Conservation (phyloP, 2,797 vertebrate genomes). For the Microhierax caerulescens region DNA sequence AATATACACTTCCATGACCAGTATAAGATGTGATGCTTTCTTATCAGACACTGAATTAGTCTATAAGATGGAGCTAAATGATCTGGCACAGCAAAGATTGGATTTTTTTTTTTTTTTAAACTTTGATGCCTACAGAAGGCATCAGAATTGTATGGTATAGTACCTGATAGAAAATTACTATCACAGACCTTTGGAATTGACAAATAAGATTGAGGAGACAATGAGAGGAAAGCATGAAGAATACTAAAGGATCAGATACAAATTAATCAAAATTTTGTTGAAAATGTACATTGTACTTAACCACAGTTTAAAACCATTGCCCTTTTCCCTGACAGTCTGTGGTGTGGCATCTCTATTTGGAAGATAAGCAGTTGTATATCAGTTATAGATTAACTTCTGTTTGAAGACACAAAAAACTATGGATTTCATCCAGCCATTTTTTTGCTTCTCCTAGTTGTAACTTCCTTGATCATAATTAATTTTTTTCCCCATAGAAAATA, state of each 20-base stretch:
- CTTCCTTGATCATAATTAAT: not conserved
- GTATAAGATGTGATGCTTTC: not conserved
- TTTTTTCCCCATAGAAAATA: not conserved
- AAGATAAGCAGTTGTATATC: not conserved
- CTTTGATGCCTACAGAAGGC: not conserved
- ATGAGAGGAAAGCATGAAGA: not conserved
- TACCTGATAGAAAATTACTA: not conserved
- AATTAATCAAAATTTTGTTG: not conserved
- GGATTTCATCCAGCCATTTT: not conserved
- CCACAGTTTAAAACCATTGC: not conserved
- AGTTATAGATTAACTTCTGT: not conserved
- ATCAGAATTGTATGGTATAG: not conserved
- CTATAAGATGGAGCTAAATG: not conserved
- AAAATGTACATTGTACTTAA: not conserved
- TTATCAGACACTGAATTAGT: not conserved
- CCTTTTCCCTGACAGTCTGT: not conserved
- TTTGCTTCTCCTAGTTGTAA: not conserved
- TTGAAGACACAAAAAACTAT: not conserved
- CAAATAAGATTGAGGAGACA: not conserved
- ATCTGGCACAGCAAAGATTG: not conserved
- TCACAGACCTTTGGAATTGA: not conserved
- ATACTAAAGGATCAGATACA: not conserved
- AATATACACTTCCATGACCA: not conserved
- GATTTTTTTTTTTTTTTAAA: not conserved
- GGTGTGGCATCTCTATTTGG: not conserved